A percentile compares a stretch with the other conserved stretches of the same genome.
Conservation (phyloP, 2,797 vertebrate species). For the Ptychadena robeensis region DNA sequence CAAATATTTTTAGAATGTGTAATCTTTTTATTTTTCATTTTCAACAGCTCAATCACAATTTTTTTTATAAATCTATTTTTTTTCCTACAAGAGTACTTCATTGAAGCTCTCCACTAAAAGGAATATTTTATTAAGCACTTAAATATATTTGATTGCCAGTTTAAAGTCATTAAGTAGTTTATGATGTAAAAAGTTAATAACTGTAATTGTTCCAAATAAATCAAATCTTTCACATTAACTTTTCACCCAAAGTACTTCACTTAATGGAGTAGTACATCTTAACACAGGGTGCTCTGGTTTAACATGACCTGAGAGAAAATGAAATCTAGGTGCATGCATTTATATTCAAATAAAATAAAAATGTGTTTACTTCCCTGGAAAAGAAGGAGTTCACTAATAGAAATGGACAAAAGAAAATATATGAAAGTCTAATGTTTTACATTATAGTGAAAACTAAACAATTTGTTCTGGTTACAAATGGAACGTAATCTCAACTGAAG, state of each 20-base stretch:
- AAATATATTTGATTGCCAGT: slow-evolving; percentile 36
- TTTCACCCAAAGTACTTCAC: slow-evolving; percentile 17
- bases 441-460: no score
- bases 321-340: neutral
- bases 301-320: neutral
- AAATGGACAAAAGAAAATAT: no score
- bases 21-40: slow-evolving; percentile 1
- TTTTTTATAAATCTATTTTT: slow-evolving; percentile 37
- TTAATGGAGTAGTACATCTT: slow-evolving; percentile 10
- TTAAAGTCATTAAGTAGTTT: slow-evolving; percentile 35
- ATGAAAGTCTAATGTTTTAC: no score
- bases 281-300: neutral
- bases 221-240: neutral
- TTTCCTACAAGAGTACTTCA: slow-evolving; percentile 30
- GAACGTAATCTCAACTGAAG: no score
- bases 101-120: neutral
- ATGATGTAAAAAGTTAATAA: slow-evolving; percentile 27
- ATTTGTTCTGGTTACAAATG: no score
- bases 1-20: neutral
- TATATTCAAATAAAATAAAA: neutral
- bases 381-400: no score
- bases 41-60: neutral
- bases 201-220: slow-evolving; percentile 10
- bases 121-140: slow-evolving; percentile 26
- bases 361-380: neutral